Evolutionary conservation across 2,888 invertebrate genomes (phyloP), one percentile per base, ranked within the genome.

Genomic region (Oxystoma pomonae): DNA sequence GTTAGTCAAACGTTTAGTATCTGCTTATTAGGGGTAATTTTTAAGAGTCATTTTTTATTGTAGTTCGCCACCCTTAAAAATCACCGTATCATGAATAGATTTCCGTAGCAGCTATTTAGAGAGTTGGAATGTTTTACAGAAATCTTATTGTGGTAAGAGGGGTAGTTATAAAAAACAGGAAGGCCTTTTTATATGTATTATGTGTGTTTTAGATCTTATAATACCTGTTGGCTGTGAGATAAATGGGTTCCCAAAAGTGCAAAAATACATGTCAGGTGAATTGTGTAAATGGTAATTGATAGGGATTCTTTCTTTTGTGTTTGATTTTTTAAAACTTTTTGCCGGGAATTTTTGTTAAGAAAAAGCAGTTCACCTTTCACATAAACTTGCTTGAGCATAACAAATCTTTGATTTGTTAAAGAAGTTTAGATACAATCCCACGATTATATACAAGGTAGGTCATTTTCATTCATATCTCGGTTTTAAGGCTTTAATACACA

Each of bases 41-140:
- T 59, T 61, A 35, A 61, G 58, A 64, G 64, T 64, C 64, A 56
- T 61, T 64, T 64, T 64, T 64, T 64, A 58, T 61, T 59, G 55
- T 50, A 18, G 58, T 57, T 55, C 20, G 52, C 60, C 59, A 59
- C 63, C 60, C 35, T 35, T 59, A 60, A 59, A 63, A 63, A 60
- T 60, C 9, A 21, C 18, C 51, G 57, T 64, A 64, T 17, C 64
- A 61, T 19, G 20, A 51, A 53, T 19, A 64, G 53, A 56, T 64
- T 59, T 51, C 61, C 17, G 61, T 56, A 35, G 20, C 1, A 57
- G 18, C 55, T 16, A 1, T 22, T 20, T 35, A 35, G 35, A 35
- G 35, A 12, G 35, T 35, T 35, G 22, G 52, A n/a, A 20, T 21
- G 16, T 58, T 22, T 59, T 49, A 16, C 12, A 19, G 62, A 55